These are phyloP conservation scores for Mesocricetus auratus DNA, from an alignment of 2,113 vertebrate species.

Conservation along the genomic window DNA sequence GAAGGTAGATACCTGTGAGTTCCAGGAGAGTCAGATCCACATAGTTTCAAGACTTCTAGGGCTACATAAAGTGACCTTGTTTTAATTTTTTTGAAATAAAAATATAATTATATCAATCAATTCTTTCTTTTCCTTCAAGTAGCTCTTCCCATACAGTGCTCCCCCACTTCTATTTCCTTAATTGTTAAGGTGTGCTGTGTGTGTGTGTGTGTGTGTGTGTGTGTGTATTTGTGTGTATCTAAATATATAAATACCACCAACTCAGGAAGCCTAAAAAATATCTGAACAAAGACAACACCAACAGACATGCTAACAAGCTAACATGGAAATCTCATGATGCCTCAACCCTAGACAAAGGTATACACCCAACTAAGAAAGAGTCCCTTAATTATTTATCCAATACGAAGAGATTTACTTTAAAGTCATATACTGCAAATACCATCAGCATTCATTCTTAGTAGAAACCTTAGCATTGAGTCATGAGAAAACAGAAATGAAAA, in stretches of 20 bases:
- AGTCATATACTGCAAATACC: neutral
- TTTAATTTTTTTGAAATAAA: neutral
- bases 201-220: too few relatives aligned
- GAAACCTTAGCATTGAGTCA: neutral
- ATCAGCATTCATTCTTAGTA: neutral
- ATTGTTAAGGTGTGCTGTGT: neutral
- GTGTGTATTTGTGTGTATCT: neutral
- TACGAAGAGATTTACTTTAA: neutral
- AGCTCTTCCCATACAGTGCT: neutral
- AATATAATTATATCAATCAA: neutral
- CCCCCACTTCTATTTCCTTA: neutral
- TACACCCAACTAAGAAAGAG: neutral
- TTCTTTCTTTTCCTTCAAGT: neutral
- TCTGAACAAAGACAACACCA: neutral
- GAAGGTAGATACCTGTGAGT: neutral
- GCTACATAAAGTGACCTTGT: neutral
- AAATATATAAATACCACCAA: neutral
- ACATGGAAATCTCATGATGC: neutral
- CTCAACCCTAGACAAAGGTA: neutral
- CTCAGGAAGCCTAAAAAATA: neutral
- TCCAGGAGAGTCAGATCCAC: neutral
- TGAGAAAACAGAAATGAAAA: neutral
- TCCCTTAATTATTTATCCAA: neutral
- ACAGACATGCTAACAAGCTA: neutral
- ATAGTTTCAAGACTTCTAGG: neutral